These are phyloP conservation scores for Baryphthengus martii DNA, from an alignment of 2,113 vertebrate species.

Conservation along the genomic window DNA sequence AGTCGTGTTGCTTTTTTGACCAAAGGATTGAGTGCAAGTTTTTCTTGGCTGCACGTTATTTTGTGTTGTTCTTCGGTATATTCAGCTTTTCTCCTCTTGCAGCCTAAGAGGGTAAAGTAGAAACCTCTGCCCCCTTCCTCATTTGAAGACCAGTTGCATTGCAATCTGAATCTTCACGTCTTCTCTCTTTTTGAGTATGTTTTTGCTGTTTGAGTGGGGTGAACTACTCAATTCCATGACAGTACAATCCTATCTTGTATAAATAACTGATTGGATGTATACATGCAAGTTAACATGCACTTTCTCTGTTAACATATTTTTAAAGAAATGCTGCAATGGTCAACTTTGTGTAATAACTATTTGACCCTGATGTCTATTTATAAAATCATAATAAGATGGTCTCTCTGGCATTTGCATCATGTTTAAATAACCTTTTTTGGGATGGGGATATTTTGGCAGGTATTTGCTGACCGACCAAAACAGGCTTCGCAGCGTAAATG, in stretches of 20 bases:
- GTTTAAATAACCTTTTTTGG: neutral
- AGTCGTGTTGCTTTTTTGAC: neutral
- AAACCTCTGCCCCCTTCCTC: neutral
- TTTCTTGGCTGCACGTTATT: neutral
- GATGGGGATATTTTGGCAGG: constrained; percentile 70
- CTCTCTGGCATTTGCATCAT: neutral
- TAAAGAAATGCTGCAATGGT: neutral
- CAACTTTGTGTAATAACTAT: neutral
- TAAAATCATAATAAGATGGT: neutral
- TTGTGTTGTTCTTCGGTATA: neutral
- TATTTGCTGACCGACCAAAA: constrained; percentile 98
- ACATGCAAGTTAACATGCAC: neutral
- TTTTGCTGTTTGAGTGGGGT: neutral
- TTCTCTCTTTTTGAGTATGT: neutral
- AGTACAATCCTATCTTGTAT: neutral
- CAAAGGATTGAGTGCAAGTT: neutral
- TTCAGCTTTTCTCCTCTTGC: neutral
- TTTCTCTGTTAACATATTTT: neutral
- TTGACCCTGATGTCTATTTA: too few species aligned
- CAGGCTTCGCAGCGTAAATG: constrained; percentile 95
- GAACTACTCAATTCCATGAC: neutral
- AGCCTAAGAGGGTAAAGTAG: neutral
- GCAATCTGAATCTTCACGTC: neutral
- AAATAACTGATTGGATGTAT: neutral
- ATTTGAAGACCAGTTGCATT: neutral